Base-by-base conservation (phyloP, 1,140 invertebrate species). In the Philaenus spumarius region DNA sequence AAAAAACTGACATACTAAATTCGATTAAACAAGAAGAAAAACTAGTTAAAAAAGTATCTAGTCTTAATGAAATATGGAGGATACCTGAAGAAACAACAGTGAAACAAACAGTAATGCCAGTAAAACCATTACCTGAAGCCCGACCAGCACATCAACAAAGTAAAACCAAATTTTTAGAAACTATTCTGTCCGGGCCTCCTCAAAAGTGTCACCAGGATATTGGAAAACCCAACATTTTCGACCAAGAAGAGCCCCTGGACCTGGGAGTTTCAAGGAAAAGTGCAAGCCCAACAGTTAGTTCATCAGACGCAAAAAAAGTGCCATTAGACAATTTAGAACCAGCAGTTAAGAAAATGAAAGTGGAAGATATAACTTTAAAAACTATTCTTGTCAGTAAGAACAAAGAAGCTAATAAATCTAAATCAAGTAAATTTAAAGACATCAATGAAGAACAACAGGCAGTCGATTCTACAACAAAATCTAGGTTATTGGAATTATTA, bases 181-280 rank as follows among this genome's bases (percentile, higher is more conserved):
- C 64, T 4, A 58, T 65, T 9, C 39, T 65, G 37, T 64, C 63
- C 42, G 48, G 42, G 2, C 59, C 53, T 46, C 55, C 59, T 20
- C 61, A 60, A 52, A 65, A 40, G 17, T 19, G 50, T 53, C 30
- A 53, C 20, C 35, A 37, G 20, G 34, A 37, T 17, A 14, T 43
- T 57, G 55, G 45, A 23, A 62, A 58, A 48, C 22, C 6, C 39
- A 48, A 20, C 22, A 24, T 17, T 15, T 77, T 77, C 37, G 74
- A 80, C 55, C 80, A 83, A 67, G 80, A 78, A 57, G 82, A 84
- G 69, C 82, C 83, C 1, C 71, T 85, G 35, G 81, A 86, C 72
- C 69, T 85, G 54, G 83, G 82, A 2, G 80, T 61, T 71, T 45
- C 69, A 67, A 59, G 74, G 74, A 63, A 72, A 74, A 51, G 74